Evolutionary conservation across 2,797 vertebrate species (phyloP).

Genomic region (Notamacropus eugenii): DNA sequence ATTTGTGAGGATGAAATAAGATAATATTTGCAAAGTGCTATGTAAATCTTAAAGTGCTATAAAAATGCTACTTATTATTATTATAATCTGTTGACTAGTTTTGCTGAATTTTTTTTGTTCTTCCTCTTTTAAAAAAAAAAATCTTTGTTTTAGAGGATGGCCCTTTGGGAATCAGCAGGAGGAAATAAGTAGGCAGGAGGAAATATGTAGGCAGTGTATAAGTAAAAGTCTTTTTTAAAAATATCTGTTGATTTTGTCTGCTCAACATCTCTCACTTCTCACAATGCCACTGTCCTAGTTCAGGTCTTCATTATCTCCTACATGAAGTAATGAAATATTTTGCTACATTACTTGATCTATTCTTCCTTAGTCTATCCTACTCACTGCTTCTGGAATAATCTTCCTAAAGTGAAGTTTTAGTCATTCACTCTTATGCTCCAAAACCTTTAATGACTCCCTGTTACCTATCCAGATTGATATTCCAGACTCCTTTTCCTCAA

Average conservation of each 20-base stretch:
- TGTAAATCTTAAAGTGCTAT: not conserved
- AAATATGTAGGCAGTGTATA: not conserved
- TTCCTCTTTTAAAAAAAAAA: not conserved
- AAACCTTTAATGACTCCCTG: not conserved
- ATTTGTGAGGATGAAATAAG: not conserved
- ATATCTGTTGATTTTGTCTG: not conserved
- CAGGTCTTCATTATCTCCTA: not conserved
- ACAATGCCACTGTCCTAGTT: not conserved
- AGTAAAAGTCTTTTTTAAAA: conserved; percentile 64
- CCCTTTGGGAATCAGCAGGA: not conserved
- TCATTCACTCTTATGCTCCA: not conserved
- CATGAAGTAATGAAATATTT: not conserved
- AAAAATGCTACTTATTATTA: not conserved
- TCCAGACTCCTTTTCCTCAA: not conserved
- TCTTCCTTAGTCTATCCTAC: not conserved
- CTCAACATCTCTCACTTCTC: not conserved
- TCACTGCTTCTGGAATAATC: not conserved
- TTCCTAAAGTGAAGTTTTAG: not conserved
- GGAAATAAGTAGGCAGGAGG: not conserved
- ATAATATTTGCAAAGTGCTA: not conserved
- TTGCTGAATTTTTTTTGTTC: not conserved
- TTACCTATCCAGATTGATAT: not conserved
- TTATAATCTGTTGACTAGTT: not conserved
- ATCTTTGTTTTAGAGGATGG: not conserved
- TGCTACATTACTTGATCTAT: not conserved